phyloP scores from a whole-genome alignment of 2,888 invertebrate genomes.

The Oxytorus armatus region DNA sequence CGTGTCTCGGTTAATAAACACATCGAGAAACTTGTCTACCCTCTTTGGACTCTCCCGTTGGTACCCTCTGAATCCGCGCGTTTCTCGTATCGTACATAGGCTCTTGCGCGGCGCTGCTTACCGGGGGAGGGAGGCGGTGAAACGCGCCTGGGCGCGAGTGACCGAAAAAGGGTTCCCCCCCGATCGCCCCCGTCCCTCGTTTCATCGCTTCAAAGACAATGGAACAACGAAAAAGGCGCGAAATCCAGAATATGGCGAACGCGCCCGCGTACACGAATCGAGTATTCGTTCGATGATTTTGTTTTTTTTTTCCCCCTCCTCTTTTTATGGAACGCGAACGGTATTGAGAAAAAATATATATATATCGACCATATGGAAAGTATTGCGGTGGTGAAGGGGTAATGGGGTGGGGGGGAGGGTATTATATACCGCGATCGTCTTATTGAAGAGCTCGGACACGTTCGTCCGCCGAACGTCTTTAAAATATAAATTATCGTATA shows the following conservation, averaged over 20 bases:
- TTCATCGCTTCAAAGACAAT: constrained; percentile 61
- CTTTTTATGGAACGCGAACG: constrained; percentile 37
- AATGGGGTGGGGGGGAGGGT: constrained; percentile 50
- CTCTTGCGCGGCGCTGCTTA: background rate
- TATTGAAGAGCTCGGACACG: constrained; percentile 81
- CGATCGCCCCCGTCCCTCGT: too few species aligned
- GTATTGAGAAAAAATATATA: constrained; percentile 22
- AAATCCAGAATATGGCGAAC: constrained; percentile 75
- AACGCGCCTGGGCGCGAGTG: constrained; percentile 21
- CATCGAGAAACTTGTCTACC: constrained; percentile 64
- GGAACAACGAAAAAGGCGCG: constrained; percentile 77
- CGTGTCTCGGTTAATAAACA: constrained; percentile 70
- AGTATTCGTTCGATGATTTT: constrained; percentile 61
- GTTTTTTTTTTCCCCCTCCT: too few species aligned
- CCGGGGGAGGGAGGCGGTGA: constrained; percentile 3
- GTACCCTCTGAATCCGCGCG: too few species aligned
- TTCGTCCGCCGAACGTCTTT: constrained; percentile 81
- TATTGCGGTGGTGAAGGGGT: too few species aligned
- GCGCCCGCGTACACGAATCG: constrained; percentile 53
- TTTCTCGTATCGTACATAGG: too few species aligned
- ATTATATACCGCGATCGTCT: constrained; percentile 73
- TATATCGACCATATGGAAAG: constrained; percentile 39
- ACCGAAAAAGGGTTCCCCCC: constrained; percentile 64
- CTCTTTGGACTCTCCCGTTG: constrained; percentile 17
- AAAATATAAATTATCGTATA: constrained; percentile 76